Percentiles rank a stretch among this genome's conserved stretches.
These are phyloP conservation scores for Artemia franciscana DNA, from an alignment of 1,140 invertebrate genomes.

Conservation along the genomic window DNA sequence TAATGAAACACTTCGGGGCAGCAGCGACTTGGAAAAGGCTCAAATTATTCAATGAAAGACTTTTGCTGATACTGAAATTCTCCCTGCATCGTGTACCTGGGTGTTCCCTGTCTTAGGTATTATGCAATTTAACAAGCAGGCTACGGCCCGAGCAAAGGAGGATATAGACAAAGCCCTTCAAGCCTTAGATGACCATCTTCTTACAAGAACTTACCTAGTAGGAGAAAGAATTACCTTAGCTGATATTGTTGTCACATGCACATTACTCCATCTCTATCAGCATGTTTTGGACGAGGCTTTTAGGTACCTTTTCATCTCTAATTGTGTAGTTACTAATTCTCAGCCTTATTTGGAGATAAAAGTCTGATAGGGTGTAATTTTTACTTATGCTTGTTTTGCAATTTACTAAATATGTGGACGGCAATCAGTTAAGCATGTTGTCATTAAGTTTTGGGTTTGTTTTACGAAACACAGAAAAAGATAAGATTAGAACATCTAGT, in stretches of 20 bases:
- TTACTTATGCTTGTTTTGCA: no score
- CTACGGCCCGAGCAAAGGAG: constrained; percentile 50
- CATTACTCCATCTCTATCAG: constrained; percentile 62
- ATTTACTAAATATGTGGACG: no score
- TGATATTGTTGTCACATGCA: constrained; percentile 75
- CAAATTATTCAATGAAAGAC: constrained; percentile 77
- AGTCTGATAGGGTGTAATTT: no score
- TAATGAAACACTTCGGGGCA: constrained; percentile 57
- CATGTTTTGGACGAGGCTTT: constrained; percentile 46
- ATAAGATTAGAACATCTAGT: no score
- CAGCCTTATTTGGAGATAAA: no score
- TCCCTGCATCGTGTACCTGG: constrained; percentile 79
- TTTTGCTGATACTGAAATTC: constrained; percentile 75
- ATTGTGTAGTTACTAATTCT: no score
- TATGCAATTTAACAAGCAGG: constrained; percentile 62
- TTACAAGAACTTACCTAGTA: constrained; percentile 72
- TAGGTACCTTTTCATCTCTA: no score
- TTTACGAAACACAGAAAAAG: no score
- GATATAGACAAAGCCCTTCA: constrained; percentile 53
- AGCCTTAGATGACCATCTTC: constrained; percentile 55
- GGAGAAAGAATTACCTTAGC: constrained; percentile 82
- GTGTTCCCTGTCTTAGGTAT: constrained; percentile 87
- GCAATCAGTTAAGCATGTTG: no score
- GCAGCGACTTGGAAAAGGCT: constrained; percentile 43
- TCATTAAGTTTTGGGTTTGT: no score